Evolutionary conservation across 2,888 invertebrate species (phyloP).

Genomic region (Apantesis nais): DNA sequence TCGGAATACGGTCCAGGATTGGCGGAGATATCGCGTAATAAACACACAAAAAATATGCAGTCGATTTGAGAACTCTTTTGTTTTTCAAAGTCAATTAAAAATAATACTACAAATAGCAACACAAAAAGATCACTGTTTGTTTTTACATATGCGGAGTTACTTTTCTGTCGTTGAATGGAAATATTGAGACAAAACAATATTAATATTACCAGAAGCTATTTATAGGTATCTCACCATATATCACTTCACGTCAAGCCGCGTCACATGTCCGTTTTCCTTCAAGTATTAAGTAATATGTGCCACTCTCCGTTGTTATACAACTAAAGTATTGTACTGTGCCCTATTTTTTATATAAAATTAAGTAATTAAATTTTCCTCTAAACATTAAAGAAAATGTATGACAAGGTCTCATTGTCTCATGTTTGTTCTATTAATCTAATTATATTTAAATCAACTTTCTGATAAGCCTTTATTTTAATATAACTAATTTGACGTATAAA

Average conservation of each 20-base stretch:
- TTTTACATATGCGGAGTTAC: slow-evolving; percentile 1
- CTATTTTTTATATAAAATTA: background rate
- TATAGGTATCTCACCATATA: slow-evolving; percentile 40
- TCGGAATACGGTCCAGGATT: no score
- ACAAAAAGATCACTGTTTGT: background rate
- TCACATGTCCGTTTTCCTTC: slow-evolving; percentile 33
- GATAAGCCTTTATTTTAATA: background rate
- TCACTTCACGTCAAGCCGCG: slow-evolving; percentile 44
- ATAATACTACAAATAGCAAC: background rate
- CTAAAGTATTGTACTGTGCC: slow-evolving; percentile 5
- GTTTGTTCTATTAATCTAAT: background rate
- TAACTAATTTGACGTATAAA: background rate
- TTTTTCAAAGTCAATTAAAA: background rate
- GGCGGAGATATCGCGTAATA: no score
- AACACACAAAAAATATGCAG: background rate
- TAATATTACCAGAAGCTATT: slow-evolving; percentile 46
- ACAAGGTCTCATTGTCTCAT: background rate
- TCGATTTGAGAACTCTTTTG: no score
- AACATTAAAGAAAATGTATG: background rate
- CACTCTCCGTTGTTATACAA: slow-evolving; percentile 8
- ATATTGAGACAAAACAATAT: slow-evolving; percentile 45
- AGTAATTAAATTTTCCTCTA: background rate
- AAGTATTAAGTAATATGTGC: slow-evolving; percentile 34
- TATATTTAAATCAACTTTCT: background rate
- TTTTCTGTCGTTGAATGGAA: slow-evolving; percentile 25